A percentile compares a stretch with the other conserved stretches of the same genome.
phyloP scores from a whole-genome alignment of 2,113 vertebrate species.

The Carettochelys insculpta region DNA sequence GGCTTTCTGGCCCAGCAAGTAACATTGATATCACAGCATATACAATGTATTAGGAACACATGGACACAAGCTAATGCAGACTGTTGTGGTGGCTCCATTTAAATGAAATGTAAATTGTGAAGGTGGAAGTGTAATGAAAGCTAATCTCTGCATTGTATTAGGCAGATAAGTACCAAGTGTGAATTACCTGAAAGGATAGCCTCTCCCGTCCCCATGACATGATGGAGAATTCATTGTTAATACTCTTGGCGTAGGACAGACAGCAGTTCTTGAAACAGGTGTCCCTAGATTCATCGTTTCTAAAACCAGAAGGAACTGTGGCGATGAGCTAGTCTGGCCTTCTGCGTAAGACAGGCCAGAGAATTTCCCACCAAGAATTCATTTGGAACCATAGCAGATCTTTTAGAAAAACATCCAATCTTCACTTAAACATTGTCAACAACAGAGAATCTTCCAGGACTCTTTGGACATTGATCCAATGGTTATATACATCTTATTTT shows the following conservation, averaged over 20 bases:
- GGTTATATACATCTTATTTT: not conserved
- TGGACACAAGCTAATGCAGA: constrained; percentile 10
- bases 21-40: rapidly evolving
- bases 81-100: constrained; percentile 62
- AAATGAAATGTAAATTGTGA: constrained; percentile 52
- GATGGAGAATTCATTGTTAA: constrained; percentile 61
- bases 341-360: not conserved
- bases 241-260: not conserved
- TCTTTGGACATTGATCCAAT: not conserved
- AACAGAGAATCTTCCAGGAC: not conserved
- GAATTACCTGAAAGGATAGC: constrained; percentile 34
- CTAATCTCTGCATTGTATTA: constrained; percentile 30
- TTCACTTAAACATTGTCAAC: not conserved
- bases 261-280: not conserved
- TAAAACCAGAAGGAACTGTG: not conserved
- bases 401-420: no score
- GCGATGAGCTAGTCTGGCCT: not conserved
- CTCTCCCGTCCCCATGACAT: constrained; percentile 47
- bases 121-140: constrained; percentile 15
- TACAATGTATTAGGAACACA: not conserved
- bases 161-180: constrained; percentile 53
- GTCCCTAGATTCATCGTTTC: not conserved
- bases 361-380: no score
- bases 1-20: rapidly evolving
- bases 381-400: no score